Base-by-base conservation (phyloP, 2,888 invertebrate genomes). In the Pachymerium ferrugineum region DNA sequence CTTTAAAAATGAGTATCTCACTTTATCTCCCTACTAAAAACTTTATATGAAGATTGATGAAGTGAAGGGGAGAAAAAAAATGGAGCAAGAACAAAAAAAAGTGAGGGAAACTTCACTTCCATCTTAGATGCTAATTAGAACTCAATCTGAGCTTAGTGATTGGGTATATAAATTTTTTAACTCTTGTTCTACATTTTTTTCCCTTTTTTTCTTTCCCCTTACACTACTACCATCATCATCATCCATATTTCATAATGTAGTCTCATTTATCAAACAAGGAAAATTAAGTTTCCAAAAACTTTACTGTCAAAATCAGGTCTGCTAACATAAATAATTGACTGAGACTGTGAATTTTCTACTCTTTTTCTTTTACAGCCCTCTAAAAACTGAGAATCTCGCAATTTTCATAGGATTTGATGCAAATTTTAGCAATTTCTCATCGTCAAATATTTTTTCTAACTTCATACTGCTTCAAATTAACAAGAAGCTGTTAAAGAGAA, bases 121-220 rank as follows among this genome's bases (percentile, higher is more conserved):
- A 54, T 54, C 25, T 54, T 54, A n/a, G 54, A 54, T 54, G 54
- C 54, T 54, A 54, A 54, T 54, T 54, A 54, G 22, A 54, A 54
- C 54, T 25, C 54, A 54, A 54, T 54, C 54, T 54, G 54, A 54
- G 54, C 54, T 54, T 54, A 54, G 54, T 54, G 54, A 54, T 54
- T 5, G 25, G 54, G 22, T 54, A 28, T 54, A 54, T 54, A 54
- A 54, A 54, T 54, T 54, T 54, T 54, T 54, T 22, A 54, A 54
- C 54, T 54, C n/a, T 54, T 5, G 1, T 25, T 54, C 28, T 54
- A 8, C 25, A 8, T 25, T 14, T 16, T 1, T 2, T 8, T 47
- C 22, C 3, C 16, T 47, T 8, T 16, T 4, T 22, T 25, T 25
- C 14, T 3, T 25, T n/a, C 38, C 3, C 33, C 38, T 8, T 22